Base-by-base conservation (phyloP, 2,797 vertebrate species). In the Melopsittacus undulatus region DNA sequence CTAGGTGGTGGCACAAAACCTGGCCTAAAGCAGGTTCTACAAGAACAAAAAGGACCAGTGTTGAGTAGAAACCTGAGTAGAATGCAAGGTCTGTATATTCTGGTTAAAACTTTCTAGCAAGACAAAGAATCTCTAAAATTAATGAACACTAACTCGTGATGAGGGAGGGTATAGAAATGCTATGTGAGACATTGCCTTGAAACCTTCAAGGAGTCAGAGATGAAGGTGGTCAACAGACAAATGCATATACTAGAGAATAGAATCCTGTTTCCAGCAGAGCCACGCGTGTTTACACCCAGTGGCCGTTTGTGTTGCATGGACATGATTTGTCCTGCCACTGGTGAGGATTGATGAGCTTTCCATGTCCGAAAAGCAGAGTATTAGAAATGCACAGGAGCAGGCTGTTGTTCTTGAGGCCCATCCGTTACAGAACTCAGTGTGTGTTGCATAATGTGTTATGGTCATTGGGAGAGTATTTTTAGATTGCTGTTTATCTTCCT, bases 391-490 rank as follows among this genome's bases (percentile, higher is more conserved):
- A 32, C 30, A 66, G 29, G 32, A 23, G 15, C 0, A 36, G 48
- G 68, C 24, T 40, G 52, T 13, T 79, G 15, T 38, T 88, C 23
- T 18, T 45, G 36, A 51, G 64, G 79, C 69, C 20, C 49, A 61
- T 69, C 18, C 14, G 1, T 4, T 34, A 49, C 36, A 40, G 26
- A 61, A 27, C 16, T 38, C 4, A 0, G 3, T 2, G 22, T 7
- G 0, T 26, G 57, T 78, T 85, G 26, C 24, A 19, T 46, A 16
- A 77, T 7, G 36, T 32, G 10, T 19, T 54, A 21, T 23, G 18
- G 18, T 36, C 54, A 46, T 16, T 8, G 7, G 46, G 26, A 66
- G 19, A 34, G 30, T 64, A 21, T 75, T 62, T 83, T 40, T 69
- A 83, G 59, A 26, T 83, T 78, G 45, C 46, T 76, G 8, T 72